These are phyloP conservation scores for Notocelia uddmanniana DNA, from an alignment of 2,888 invertebrate species.

Conservation along the genomic window DNA sequence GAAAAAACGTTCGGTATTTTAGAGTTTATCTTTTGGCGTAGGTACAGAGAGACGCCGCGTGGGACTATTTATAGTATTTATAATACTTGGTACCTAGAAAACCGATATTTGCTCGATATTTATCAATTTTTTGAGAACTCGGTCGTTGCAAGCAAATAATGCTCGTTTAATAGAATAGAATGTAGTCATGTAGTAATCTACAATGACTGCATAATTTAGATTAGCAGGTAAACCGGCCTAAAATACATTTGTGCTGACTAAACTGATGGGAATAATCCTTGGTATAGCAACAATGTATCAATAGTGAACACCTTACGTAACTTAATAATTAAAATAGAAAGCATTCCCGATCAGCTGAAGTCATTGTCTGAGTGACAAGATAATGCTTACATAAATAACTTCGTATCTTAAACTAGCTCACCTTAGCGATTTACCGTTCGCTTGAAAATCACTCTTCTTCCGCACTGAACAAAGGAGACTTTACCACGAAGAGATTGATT, in stretches of 20 bases:
- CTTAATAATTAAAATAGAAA: slow-evolving; percentile 70
- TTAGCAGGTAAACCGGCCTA: not conserved
- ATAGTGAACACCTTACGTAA: slow-evolving; percentile 60
- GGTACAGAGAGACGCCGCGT: too few species aligned
- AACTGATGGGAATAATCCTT: slow-evolving; percentile 7
- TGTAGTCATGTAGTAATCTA: too few species aligned
- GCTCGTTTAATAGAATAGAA: too few species aligned
- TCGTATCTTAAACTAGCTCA: slow-evolving; percentile 6
- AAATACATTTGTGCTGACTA: not conserved
- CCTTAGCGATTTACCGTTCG: not conserved
- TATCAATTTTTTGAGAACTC: too few species aligned
- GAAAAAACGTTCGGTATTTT: too few species aligned
- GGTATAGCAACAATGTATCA: slow-evolving; percentile 21
- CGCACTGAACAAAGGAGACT: not conserved
- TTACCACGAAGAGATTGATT: not conserved
- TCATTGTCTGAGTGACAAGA: slow-evolving; percentile 60
- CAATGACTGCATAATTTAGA: too few species aligned
- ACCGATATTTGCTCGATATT: too few species aligned
- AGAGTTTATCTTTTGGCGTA: too few species aligned
- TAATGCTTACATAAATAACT: slow-evolving; percentile 72
- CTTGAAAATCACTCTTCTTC: not conserved
- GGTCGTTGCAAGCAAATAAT: too few species aligned
- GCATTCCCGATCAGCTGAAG: slow-evolving; percentile 53
- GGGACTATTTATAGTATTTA: too few species aligned
- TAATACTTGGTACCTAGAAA: too few species aligned